These are phyloP conservation scores for Uropsilus gracilis DNA, from an alignment of 2,113 vertebrate species.

Conservation along the genomic window DNA sequence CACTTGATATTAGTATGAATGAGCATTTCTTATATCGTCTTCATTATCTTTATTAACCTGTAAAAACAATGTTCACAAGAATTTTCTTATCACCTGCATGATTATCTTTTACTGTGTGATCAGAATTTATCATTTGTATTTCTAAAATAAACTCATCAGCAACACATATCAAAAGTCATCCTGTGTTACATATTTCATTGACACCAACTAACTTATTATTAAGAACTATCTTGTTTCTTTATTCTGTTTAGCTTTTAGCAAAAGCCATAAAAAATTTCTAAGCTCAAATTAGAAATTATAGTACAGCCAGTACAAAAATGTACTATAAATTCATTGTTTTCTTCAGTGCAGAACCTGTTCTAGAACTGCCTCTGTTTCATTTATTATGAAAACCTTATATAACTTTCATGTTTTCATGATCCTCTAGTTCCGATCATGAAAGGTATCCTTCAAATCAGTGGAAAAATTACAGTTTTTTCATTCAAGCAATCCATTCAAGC, in stretches of 20 bases:
- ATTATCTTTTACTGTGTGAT: conserved; percentile 13
- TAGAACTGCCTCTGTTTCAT: neutral
- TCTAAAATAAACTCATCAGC: conserved; percentile 16
- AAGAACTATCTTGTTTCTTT: neutral
- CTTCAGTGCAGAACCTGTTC: neutral
- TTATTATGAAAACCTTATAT: neutral
- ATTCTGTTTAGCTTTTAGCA: neutral
- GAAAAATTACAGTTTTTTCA: neutral
- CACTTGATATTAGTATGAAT: neutral
- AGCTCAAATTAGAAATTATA: neutral
- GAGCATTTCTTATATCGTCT: conserved; percentile 7
- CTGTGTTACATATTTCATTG: neutral
- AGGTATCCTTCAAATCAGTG: neutral
- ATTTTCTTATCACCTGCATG: neutral
- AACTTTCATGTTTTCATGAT: neutral
- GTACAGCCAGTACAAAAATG: neutral
- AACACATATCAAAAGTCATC: neutral
- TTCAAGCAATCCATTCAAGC: neutral
- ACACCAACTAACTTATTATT: neutral
- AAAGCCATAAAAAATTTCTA: conserved; percentile 31
- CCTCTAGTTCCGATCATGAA: neutral
- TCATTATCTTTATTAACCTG: conserved; percentile 12
- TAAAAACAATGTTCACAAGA: neutral
- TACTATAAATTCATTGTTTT: neutral
- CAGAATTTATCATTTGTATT: conserved; percentile 23